Evolutionary conservation across 2,888 invertebrate species (phyloP).

Genomic region (Holacanthella duospinosa): DNA sequence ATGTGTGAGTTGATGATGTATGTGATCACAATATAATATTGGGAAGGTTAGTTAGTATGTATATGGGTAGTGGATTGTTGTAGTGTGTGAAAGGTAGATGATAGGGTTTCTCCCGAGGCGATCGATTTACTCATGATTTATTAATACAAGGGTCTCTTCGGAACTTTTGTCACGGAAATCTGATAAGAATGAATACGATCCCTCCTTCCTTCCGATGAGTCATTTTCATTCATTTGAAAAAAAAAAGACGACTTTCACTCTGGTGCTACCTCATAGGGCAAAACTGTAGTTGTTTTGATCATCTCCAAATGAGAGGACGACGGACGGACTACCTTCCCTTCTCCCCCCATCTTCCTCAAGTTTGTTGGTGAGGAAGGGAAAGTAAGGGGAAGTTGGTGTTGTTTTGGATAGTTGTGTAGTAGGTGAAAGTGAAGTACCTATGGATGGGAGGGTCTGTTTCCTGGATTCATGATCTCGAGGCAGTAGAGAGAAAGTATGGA

Average conservation of each 20-base stretch:
- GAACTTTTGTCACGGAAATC: constrained; percentile 36
- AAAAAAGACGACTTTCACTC: too few species aligned
- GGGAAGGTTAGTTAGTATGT: too few species aligned
- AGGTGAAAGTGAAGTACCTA: constrained; percentile 1
- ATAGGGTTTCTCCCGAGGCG: constrained; percentile 7
- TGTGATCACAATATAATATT: neutral
- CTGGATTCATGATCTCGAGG: neutral
- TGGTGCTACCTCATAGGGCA: neutral
- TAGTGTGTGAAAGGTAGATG: constrained; percentile 2
- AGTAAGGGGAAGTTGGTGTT: too few species aligned
- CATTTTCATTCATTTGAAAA: neutral
- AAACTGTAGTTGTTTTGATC: too few species aligned
- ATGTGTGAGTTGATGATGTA: neutral
- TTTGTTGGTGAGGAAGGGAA: too few species aligned
- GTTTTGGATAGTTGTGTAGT: neutral
- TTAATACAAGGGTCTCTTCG: constrained; percentile 34
- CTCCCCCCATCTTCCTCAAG: neutral
- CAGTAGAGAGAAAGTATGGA: constrained; percentile 1
- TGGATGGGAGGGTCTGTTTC: neutral
- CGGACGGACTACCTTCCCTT: too few species aligned
- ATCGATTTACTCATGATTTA: constrained; percentile 38
- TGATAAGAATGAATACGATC: constrained; percentile 35
- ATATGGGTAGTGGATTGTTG: too few species aligned
- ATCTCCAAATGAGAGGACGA: too few species aligned
- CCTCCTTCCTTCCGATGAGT: neutral